Evolutionary conservation across 2,797 vertebrate species (phyloP).

Genomic region (Lepidocolaptes lacrymiger): DNA sequence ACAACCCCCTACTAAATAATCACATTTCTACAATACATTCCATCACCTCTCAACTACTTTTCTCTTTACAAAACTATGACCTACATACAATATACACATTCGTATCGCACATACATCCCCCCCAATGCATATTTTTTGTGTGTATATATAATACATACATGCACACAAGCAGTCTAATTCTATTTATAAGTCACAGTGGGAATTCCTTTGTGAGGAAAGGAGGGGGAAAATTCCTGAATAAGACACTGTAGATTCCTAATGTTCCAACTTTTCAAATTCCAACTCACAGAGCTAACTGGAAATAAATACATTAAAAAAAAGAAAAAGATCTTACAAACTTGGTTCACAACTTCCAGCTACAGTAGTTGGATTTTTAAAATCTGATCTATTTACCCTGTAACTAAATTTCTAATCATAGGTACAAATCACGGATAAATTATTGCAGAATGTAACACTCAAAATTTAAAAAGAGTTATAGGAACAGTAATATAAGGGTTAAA

Average conservation of each 20-base stretch:
- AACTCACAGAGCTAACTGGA: conserved; percentile 78
- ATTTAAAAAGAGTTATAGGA: conserved; percentile 70
- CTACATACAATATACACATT: conserved; percentile 77
- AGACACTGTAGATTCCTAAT: conserved; percentile 79
- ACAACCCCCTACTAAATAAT: conserved; percentile 75
- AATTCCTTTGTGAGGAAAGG: conserved; percentile 81
- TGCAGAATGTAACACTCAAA: conserved; percentile 75
- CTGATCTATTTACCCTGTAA: conserved; percentile 82
- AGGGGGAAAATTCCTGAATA: conserved; percentile 78
- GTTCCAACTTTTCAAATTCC: conserved; percentile 77
- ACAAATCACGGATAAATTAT: conserved; percentile 81
- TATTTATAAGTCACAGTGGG: conserved; percentile 84
- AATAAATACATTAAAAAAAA: conserved; percentile 73
- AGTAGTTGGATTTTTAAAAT: conserved; percentile 75
- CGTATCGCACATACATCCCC: conserved; percentile 73
- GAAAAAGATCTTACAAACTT: conserved; percentile 75
- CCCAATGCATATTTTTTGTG: conserved; percentile 79
- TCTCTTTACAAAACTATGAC: conserved; percentile 72
- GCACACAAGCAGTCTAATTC: conserved; percentile 79
- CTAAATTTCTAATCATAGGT: conserved; percentile 79
- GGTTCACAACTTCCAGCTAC: conserved; percentile 78
- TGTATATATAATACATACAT: conserved; percentile 80
- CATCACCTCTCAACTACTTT: conserved; percentile 73
- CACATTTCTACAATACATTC: conserved; percentile 79
- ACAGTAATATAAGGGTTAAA: conserved; percentile 75